A percentile compares a stretch with the other conserved stretches of the same genome.
phyloP scores from a whole-genome alignment of 2,797 vertebrate genomes.

The Chrosomus eos region DNA sequence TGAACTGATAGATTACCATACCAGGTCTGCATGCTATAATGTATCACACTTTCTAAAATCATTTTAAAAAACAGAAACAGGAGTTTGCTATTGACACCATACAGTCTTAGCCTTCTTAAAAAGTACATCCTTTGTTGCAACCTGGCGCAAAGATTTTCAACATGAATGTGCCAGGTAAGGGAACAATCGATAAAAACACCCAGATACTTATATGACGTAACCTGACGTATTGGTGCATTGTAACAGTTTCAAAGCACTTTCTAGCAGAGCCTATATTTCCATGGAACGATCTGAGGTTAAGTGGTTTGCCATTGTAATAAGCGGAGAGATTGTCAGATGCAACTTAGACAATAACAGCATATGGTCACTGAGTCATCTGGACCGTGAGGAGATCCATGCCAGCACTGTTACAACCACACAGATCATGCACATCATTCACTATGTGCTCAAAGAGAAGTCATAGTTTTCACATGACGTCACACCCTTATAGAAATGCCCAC shows the following conservation, averaged over 20 bases:
- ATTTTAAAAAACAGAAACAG: too few relatives aligned
- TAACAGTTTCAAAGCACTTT: neutral
- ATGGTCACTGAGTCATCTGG: constrained; percentile 23
- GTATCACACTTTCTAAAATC: too few relatives aligned
- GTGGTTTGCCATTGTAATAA: constrained; percentile 16
- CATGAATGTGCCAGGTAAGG: too few relatives aligned
- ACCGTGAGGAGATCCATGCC: neutral
- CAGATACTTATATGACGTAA: too few relatives aligned
- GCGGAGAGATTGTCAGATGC: constrained; percentile 9
- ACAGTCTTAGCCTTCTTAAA: too few relatives aligned
- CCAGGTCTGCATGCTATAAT: too few relatives aligned
- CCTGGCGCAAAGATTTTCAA: too few relatives aligned
- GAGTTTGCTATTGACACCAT: too few relatives aligned
- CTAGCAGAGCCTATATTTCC: neutral
- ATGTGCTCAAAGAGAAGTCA: neutral
- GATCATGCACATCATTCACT: neutral
- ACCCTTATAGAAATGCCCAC: neutral
- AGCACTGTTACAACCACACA: neutral
- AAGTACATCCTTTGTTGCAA: too few relatives aligned
- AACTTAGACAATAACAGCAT: constrained; percentile 49
- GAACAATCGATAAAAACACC: too few relatives aligned
- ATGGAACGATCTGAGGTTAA: neutral
- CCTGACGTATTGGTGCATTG: too few relatives aligned
- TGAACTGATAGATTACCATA: too few relatives aligned
- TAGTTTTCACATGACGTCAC: neutral